A percentile compares a stretch with the other conserved stretches of the same genome.
These are phyloP conservation scores for Percina caprodes DNA, from an alignment of 2,113 vertebrate species.

Conservation along the genomic window DNA sequence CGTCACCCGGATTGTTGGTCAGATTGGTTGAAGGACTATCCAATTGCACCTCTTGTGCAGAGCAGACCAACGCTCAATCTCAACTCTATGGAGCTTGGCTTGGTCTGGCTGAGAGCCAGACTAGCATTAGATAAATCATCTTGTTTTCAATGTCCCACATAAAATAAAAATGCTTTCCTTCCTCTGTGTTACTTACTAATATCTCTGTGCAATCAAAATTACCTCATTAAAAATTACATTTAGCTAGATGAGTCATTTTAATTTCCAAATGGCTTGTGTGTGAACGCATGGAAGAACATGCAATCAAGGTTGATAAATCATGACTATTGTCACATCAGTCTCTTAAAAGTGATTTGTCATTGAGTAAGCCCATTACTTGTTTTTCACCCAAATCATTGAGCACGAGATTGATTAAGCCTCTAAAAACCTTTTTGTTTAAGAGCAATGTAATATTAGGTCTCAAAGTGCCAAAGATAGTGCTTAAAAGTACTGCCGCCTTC, in stretches of 20 bases:
- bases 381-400: conserved; percentile 53
- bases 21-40: too few species aligned
- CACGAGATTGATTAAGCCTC: conserved; percentile 50
- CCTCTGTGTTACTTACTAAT: conserved; percentile 17
- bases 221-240: conserved; percentile 36
- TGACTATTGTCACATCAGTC: conserved; percentile 33
- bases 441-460: conserved; percentile 20
- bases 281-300: conserved; percentile 53
- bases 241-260: conserved; percentile 32
- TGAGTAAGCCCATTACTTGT: conserved; percentile 42
- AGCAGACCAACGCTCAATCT: too few species aligned
- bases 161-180: background rate
- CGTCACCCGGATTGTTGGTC: too few species aligned
- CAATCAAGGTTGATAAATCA: conserved; percentile 56
- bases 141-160: background rate
- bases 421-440: conserved; percentile 35
- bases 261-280: conserved; percentile 30
- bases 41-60: too few species aligned
- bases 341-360: conserved; percentile 56
- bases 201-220: conserved; percentile 23
- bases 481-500: background rate
- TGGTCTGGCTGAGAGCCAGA: too few species aligned
- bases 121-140: background rate
- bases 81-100: too few species aligned
- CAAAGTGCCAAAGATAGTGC: background rate